Conservation (phyloP, 2,888 invertebrate genomes). For the Synanthedon formicaeformis region DNA sequence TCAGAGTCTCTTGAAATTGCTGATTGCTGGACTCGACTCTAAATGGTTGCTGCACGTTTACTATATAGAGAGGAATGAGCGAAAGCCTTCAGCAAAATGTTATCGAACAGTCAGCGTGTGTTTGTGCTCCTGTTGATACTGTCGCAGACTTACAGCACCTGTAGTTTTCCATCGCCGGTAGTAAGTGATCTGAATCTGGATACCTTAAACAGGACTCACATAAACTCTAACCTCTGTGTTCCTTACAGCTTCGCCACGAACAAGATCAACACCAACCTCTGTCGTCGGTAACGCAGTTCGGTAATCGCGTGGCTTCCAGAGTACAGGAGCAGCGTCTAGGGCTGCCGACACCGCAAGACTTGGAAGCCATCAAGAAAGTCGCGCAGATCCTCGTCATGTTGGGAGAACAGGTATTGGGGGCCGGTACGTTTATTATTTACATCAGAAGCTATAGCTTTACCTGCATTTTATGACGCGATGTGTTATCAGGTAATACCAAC, state of each 20-base stretch:
- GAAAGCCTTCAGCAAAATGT: not conserved
- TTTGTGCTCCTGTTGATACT: slow-evolving; percentile 3
- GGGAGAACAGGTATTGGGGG: slow-evolving; percentile 47
- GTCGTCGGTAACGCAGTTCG: slow-evolving; percentile 23
- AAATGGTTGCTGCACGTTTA: no score
- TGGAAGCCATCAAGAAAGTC: slow-evolving; percentile 50
- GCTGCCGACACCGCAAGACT: slow-evolving; percentile 36
- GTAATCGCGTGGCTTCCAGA: slow-evolving; percentile 18
- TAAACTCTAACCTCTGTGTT: not conserved
- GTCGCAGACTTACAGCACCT: slow-evolving; percentile 4
- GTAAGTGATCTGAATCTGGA: not conserved
- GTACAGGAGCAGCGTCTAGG: slow-evolving; percentile 17
- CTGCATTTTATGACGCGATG: no score
- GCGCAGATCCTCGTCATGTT: slow-evolving; percentile 51
- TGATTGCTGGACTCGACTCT: no score
- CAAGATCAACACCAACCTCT: slow-evolving; percentile 11
- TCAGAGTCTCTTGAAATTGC: no score
- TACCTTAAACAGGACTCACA: not conserved
- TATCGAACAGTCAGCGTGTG: slow-evolving; percentile 1
- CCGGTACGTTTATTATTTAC: slow-evolving; percentile 7
- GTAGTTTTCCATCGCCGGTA: no score
- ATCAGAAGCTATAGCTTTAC: no score
- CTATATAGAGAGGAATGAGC: not conserved
- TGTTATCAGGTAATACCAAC: slow-evolving; percentile 31
- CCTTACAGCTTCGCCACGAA: not conserved